Conservation (phyloP, 2,888 invertebrate genomes). For the Tetrapedia diversipes region DNA sequence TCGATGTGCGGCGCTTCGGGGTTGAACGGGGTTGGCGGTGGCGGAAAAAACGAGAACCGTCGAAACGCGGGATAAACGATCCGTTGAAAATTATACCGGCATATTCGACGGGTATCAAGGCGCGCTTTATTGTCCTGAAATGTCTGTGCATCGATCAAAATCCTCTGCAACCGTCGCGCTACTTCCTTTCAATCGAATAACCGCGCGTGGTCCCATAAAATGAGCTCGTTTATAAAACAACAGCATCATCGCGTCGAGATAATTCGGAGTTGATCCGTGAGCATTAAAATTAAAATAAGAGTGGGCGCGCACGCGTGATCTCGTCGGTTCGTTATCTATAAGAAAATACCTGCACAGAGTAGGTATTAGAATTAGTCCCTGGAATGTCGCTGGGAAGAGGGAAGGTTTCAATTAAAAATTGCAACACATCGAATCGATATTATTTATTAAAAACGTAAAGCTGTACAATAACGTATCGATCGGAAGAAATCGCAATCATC, state of each 20-base stretch:
- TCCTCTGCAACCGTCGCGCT: conserved; percentile 17
- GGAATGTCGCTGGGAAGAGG: no score
- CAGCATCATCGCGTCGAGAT: neutral
- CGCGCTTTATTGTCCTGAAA: conserved; percentile 44
- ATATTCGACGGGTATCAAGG: conserved; percentile 55
- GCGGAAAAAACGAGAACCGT: conserved; percentile 37
- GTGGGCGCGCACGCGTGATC: no score
- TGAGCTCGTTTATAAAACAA: conserved; percentile 5
- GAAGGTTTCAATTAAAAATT: no score
- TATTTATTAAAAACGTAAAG: no score
- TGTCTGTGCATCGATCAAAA: conserved; percentile 50
- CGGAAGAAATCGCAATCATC: neutral
- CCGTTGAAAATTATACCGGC: conserved; percentile 55
- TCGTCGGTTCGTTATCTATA: no score
- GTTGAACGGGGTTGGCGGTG: neutral
- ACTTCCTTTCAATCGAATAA: conserved; percentile 20
- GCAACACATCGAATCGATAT: no score
- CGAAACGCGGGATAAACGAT: conserved; percentile 54
- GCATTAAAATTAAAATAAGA: no score
- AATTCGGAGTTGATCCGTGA: neutral
- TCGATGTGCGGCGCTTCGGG: neutral
- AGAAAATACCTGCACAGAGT: no score
- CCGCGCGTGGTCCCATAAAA: neutral
- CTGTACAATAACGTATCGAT: no score
- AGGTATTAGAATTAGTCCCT: no score